Base-by-base conservation (phyloP, 2,797 vertebrate species). In the Amblyopsis hoosieri region DNA sequence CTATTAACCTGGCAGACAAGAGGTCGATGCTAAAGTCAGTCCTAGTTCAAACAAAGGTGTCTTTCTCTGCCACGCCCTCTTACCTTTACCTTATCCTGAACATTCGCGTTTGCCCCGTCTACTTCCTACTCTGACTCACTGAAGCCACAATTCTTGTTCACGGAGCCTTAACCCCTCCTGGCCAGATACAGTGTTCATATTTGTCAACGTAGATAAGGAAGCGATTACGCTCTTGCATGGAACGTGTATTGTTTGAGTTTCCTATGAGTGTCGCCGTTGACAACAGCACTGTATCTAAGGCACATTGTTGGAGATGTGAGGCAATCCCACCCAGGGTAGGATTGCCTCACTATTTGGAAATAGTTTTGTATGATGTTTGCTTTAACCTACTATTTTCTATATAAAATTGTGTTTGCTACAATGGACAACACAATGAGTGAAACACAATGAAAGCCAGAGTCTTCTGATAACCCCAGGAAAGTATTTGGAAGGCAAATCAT, bases 11-110 rank as follows among this genome's bases (percentile, higher is more conserved):
- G 14, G 52, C 61, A 66, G 70, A 69, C 65, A 54, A 58, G 60
- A 65, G 19, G 6, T 60, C 59, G 71, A 87, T 74, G 75, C 70
- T 78, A 78, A 70, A 80, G 81, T 76, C 54, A 56, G 80, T 81
- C 66, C 75, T 75, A 81, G 75, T 75, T 86, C 84, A 90, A 91
- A 90, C 84, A 90, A 87, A 85, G 82, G 75, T 79, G 75, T 72
- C 70, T 65, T 76, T 69, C 72, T 81, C 55, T 2, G 76, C 77
- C 87, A 75, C 89, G 78, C 90, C 89, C 85, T 87, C 75, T 72
- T 66, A 66, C 67, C 72, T 78, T 73, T 60, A 66, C 53, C 76
- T 85, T 82, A 72, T 83, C 69, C 83, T 68, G 23, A 33, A 29
- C 19, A 15, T 48, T 13, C 50, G 42, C 61, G 78, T 76, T 69